Percentiles rank a stretch among this genome's conserved stretches.
These are phyloP conservation scores for Thripadectes ignobilis DNA, from an alignment of 2,797 vertebrate genomes.

Conservation along the genomic window DNA sequence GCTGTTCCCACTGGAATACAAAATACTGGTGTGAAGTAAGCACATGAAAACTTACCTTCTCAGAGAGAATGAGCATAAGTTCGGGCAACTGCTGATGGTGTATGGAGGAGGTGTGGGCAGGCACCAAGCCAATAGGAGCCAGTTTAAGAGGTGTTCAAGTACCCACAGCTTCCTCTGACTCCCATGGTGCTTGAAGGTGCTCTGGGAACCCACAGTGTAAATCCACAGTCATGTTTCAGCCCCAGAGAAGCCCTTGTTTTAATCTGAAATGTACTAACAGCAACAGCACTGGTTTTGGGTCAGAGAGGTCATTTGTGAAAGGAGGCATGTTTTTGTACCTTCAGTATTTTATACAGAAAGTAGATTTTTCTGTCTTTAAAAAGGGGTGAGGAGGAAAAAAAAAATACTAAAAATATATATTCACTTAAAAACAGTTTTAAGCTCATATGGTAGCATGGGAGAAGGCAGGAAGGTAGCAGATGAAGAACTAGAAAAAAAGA, in stretches of 20 bases:
- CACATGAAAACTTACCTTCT: neutral
- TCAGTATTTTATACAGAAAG: neutral
- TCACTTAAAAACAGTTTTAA: neutral
- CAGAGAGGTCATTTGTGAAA: neutral
- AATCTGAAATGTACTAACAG: neutral
- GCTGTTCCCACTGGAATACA: neutral
- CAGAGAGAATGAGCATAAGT: neutral
- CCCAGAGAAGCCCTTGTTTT: neutral
- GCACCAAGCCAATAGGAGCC: fast-evolving
- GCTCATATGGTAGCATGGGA: neutral
- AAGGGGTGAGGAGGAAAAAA: neutral
- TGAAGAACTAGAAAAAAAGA: neutral
- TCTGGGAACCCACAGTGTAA: neutral
- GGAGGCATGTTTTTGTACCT: neutral
- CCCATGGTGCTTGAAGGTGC: neutral
- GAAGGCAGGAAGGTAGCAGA: neutral
- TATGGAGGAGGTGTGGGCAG: neutral
- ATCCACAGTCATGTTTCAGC: fast-evolving
- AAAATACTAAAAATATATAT: neutral
- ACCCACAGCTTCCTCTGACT: neutral
- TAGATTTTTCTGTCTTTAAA: neutral
- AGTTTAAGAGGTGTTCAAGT: neutral
- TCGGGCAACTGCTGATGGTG: neutral
- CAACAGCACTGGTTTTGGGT: neutral
- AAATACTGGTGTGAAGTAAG: neutral